A percentile compares a stretch with the other conserved stretches of the same genome.
phyloP scores from a whole-genome alignment of 2,888 invertebrate genomes.

The Agonopterix heracliana region DNA sequence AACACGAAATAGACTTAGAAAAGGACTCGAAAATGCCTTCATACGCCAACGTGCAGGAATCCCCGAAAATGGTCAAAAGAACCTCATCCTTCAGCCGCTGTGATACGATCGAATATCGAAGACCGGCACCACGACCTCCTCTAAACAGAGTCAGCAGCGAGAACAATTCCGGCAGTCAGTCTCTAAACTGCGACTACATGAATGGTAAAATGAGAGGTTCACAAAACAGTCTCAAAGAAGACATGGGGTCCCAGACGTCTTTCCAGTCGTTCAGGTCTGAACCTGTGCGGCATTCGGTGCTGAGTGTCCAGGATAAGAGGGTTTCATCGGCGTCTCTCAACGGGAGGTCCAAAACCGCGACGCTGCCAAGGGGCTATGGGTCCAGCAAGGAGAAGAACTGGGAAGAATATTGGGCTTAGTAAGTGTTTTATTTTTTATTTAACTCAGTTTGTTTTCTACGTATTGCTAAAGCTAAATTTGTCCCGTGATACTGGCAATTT shows the following conservation, averaged over 20 bases:
- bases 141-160: constrained; percentile 32
- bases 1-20: constrained; percentile 63
- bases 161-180: constrained; percentile 25
- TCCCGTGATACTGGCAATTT: too few species aligned
- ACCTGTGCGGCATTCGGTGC: constrained; percentile 48
- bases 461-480: too few species aligned
- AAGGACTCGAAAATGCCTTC: constrained; percentile 58
- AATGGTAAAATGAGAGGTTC: constrained; percentile 35
- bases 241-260: constrained; percentile 47
- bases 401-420: constrained; percentile 72
- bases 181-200: constrained; percentile 31
- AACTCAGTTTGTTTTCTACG: too few species aligned
- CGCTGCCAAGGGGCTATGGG: constrained; percentile 60
- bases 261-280: constrained; percentile 63
- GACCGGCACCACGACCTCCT: constrained; percentile 39
- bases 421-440: constrained; percentile 24
- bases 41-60: constrained; percentile 51
- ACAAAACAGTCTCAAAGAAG: constrained; percentile 50
- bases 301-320: constrained; percentile 54
- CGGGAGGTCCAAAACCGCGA: constrained; percentile 52
- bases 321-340: constrained; percentile 42
- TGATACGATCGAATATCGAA: constrained; percentile 43
- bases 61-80: constrained; percentile 51
- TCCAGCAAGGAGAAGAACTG: constrained; percentile 60
- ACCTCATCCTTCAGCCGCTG: constrained; percentile 42